Conservation (phyloP, 2,797 vertebrate species). For the Rhodeus uyekii region DNA sequence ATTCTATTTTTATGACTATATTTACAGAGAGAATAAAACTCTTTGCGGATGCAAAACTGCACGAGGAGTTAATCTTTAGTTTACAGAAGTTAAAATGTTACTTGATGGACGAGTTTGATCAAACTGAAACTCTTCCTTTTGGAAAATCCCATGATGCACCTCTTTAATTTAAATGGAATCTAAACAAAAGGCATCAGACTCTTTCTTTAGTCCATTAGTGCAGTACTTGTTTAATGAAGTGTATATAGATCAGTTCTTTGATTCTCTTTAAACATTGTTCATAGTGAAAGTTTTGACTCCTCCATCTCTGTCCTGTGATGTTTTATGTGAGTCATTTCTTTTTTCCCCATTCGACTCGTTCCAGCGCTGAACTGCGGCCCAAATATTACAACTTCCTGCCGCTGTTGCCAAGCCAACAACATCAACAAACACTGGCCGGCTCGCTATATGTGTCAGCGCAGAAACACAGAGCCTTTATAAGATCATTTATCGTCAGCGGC, state of each 20-base stretch:
- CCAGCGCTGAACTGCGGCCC: slow-evolving; percentile 34
- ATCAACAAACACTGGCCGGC: slow-evolving; percentile 61
- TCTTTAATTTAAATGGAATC: neutral
- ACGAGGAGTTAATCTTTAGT: neutral
- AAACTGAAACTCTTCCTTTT: neutral
- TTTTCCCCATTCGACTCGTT: neutral
- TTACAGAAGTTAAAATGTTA: neutral
- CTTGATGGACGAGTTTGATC: neutral
- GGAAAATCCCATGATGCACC: neutral
- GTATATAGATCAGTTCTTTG: too few relatives aligned
- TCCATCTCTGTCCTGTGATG: neutral
- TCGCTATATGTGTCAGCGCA: slow-evolving; percentile 34
- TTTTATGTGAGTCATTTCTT: neutral
- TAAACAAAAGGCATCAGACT: neutral
- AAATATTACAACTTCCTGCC: slow-evolving; percentile 44
- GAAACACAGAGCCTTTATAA: slow-evolving; percentile 49
- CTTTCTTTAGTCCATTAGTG: too few relatives aligned
- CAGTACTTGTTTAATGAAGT: too few relatives aligned
- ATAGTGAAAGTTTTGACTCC: neutral
- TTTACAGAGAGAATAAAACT: neutral
- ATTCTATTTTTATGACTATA: neutral
- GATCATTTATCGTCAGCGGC: slow-evolving; percentile 46
- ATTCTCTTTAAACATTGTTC: neutral
- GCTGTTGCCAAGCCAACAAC: slow-evolving; percentile 52
- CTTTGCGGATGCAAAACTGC: neutral